Conservation (phyloP, 2,888 invertebrate species). For the Gasteruption jaculator region DNA sequence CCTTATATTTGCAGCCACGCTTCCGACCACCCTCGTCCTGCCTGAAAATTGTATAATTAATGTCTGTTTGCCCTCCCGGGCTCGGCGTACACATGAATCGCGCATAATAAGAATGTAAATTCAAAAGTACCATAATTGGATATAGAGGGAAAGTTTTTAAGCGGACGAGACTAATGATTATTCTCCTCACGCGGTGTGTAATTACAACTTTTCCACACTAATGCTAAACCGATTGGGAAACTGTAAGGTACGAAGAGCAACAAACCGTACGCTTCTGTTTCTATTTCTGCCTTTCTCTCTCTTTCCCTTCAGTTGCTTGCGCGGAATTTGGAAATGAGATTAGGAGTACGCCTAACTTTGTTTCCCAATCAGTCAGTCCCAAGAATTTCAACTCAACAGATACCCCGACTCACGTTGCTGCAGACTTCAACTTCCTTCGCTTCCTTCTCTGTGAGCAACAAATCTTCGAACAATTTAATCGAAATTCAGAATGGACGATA, state of each 20-base stretch:
- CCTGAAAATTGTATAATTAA: too few relatives aligned
- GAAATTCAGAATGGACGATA: too few relatives aligned
- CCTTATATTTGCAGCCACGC: too few relatives aligned
- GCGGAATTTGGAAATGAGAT: conserved; percentile 42
- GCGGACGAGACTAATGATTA: conserved; percentile 34
- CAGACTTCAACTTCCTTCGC: too few relatives aligned
- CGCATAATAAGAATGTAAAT: too few relatives aligned
- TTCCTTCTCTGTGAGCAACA: too few relatives aligned
- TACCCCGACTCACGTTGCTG: too few relatives aligned
- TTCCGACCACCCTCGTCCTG: too few relatives aligned
- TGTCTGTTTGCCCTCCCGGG: too few relatives aligned
- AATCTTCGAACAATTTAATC: too few relatives aligned
- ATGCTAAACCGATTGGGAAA: conserved; percentile 46
- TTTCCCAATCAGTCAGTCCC: conserved; percentile 43
- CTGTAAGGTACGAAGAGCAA: conserved; percentile 15
- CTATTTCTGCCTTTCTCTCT: conserved; percentile 5
- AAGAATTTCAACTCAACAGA: conserved; percentile 33
- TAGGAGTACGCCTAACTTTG: conserved; percentile 46
- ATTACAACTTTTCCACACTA: conserved; percentile 46
- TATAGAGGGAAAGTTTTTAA: conserved; percentile 23
- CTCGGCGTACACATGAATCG: too few relatives aligned
- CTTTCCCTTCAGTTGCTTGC: conserved; percentile 1
- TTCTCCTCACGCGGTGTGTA: conserved; percentile 39
- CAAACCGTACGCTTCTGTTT: conserved; percentile 1
- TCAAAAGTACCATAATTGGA: too few relatives aligned